Base-by-base conservation (phyloP, 2,113 vertebrate genomes). In the Atractosteus spatula region DNA sequence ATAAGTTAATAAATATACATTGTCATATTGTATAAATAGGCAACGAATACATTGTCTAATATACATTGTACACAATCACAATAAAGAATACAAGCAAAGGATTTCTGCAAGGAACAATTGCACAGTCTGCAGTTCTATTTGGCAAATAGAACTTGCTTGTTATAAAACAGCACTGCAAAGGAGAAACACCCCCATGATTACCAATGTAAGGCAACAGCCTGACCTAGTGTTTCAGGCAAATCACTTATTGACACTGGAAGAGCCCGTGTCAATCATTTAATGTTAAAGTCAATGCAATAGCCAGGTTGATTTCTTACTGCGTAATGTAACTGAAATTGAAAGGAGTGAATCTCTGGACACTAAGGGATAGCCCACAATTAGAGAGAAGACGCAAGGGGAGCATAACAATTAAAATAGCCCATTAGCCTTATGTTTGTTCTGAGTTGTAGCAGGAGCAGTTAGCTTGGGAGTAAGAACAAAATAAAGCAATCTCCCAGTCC, bases 321-420 rank as follows among this genome's bases (percentile, higher is more conserved):
- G 55, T 51, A 68, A 55, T 71, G 59, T 16, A 12, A 62, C 42
- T 62, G 69, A 17, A 71, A 84, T 62, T 71, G 83, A 74, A 85
- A 83, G 78, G 85, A 89, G 86, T 87, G 87, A 93, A 87, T 89
- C 85, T 81, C 41, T 78, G 77, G 3, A 75, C 81, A 90, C 86
- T 86, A 82, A 82, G 86, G 86, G 89, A 91, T 82, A 86, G 3
- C 61, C 81, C 78, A 81, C 85, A 87, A 92, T 92, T 90, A 92
- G 84, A 81, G 85, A 86, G 89, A 79, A 80, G 79, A 73, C 85
- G 82, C 81, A 84, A 84, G 63, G 74, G 66, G 82, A 83, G 75
- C 87, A 90, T 88, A 87, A 87, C 88, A 89, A 88, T 16, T 69
- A 74, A 56, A 57, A 69, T 59, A 8, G 10, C n/a, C 77, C 55